Conservation (phyloP, 2,113 vertebrate species). For the Recurvirostra avosetta region DNA sequence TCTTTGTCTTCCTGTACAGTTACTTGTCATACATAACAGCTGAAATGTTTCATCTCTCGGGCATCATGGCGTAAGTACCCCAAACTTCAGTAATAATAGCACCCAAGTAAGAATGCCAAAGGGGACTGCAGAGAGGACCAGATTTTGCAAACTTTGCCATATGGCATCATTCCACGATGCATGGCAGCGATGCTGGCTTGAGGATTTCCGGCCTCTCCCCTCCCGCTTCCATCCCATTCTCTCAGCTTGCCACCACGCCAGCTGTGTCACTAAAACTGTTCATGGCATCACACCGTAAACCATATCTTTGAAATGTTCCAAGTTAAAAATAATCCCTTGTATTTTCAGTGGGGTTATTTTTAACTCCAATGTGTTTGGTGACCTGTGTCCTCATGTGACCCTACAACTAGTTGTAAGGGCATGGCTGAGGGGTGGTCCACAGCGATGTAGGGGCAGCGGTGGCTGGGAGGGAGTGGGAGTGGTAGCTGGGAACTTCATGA, state of each 20-base stretch:
- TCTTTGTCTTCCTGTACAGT: conserved; percentile 97
- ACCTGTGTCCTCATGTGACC: conserved; percentile 34
- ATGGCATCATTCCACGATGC: background rate
- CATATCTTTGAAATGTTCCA: conserved; percentile 24
- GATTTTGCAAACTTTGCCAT: conserved; percentile 12
- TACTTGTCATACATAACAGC: conserved; percentile 95
- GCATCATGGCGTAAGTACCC: conserved; percentile 97
- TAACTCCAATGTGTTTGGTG: conserved; percentile 4
- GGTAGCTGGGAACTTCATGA: background rate
- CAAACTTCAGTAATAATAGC: conserved; percentile 22
- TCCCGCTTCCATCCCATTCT: background rate
- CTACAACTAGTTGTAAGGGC: background rate
- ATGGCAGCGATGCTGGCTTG: conserved; percentile 14
- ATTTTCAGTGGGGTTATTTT: conserved; percentile 45
- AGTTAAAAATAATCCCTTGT: conserved; percentile 49
- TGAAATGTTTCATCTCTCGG: conserved; percentile 93
- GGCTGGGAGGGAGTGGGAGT: background rate
- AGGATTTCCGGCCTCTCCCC: conserved; percentile 50
- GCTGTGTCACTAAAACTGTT: conserved; percentile 60
- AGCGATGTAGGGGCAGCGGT: background rate
- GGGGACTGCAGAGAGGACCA: background rate
- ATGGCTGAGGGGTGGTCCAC: background rate
- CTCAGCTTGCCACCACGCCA: conserved; percentile 37
- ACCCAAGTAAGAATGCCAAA: background rate
- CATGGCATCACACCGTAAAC: conserved; percentile 30